Conservation (phyloP, 2,113 vertebrate genomes). For the Sminthopsis crassicaudata region DNA sequence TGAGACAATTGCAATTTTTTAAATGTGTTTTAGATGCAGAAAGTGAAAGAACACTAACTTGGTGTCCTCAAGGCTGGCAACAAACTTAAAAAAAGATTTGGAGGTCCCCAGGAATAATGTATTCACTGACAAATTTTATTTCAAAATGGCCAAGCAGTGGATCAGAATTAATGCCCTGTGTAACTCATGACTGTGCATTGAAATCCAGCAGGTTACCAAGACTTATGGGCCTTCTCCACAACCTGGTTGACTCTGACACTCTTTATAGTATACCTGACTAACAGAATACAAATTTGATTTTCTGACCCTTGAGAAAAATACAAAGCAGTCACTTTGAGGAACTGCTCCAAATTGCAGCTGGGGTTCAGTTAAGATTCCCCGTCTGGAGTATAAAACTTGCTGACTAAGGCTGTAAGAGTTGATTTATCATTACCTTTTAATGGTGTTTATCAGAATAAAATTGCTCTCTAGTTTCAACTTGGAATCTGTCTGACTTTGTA, state of each 20-base stretch:
- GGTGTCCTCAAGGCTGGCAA: slow-evolving; percentile 42
- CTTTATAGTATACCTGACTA: neutral
- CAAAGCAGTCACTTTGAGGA: slow-evolving; percentile 57
- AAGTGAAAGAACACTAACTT: slow-evolving; percentile 53
- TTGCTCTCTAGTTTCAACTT: slow-evolving; percentile 59
- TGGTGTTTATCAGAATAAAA: slow-evolving; percentile 72
- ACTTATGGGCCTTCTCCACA: slow-evolving; percentile 47
- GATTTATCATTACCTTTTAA: slow-evolving; percentile 75
- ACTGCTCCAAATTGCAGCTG: slow-evolving; percentile 55
- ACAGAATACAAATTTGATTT: slow-evolving; percentile 63
- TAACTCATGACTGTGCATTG: slow-evolving; percentile 57
- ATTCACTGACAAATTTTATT: slow-evolving; percentile 65
- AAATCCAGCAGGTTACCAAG: slow-evolving; percentile 50
- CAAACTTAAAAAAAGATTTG: slow-evolving; percentile 20
- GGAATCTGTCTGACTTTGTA: slow-evolving; percentile 54
- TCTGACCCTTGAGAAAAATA: slow-evolving; percentile 63
- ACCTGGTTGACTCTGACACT: slow-evolving; percentile 22
- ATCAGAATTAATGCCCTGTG: slow-evolving; percentile 66
- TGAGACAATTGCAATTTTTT: slow-evolving; percentile 34
- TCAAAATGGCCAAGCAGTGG: slow-evolving; percentile 62
- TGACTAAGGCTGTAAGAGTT: slow-evolving; percentile 70
- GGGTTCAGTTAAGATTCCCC: slow-evolving; percentile 55
- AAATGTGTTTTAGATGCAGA: slow-evolving; percentile 38
- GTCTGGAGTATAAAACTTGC: slow-evolving; percentile 59
- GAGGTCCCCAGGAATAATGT: slow-evolving; percentile 53